These are phyloP conservation scores for Calyptommatus sinebrachiatus DNA, from an alignment of 2,113 vertebrate species.

Conservation along the genomic window DNA sequence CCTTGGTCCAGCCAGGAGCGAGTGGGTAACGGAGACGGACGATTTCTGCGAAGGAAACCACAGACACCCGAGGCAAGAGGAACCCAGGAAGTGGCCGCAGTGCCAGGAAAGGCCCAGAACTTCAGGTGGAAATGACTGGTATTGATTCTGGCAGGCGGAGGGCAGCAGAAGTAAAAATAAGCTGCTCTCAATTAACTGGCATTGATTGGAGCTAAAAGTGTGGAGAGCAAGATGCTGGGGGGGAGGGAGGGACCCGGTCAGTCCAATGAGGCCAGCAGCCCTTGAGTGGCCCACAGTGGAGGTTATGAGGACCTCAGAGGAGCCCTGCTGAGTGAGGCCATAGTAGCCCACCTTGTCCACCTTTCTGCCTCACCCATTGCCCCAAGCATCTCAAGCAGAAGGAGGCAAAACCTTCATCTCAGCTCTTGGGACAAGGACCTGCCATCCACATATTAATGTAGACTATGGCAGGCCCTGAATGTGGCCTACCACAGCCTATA, in stretches of 20 bases:
- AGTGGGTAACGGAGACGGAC: slow-evolving; percentile 38
- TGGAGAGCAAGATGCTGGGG: slow-evolving; percentile 44
- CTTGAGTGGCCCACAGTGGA: slow-evolving; percentile 22
- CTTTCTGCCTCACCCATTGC: too few species aligned
- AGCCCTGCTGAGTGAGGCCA: too few species aligned
- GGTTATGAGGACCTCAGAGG: too few species aligned
- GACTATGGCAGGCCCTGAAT: too few species aligned
- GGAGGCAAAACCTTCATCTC: too few species aligned
- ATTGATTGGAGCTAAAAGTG: slow-evolving; percentile 71
- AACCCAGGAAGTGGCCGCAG: slow-evolving; percentile 24
- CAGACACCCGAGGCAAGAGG: not conserved
- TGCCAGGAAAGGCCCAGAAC: slow-evolving; percentile 66
- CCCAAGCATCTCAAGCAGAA: too few species aligned
- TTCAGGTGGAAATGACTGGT: slow-evolving; percentile 70
- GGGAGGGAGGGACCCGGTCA: slow-evolving; percentile 40
- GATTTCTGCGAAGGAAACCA: slow-evolving; percentile 33
- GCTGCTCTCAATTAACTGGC: slow-evolving; percentile 65
- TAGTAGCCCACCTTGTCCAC: too few species aligned
- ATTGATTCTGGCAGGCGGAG: slow-evolving; percentile 64
- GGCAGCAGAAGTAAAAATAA: slow-evolving; percentile 69
- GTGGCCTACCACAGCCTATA: too few species aligned
- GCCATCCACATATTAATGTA: too few species aligned
- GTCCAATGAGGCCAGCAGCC: slow-evolving; percentile 27
- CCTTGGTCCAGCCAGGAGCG: slow-evolving; percentile 25
- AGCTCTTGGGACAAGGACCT: too few species aligned